Evolutionary conservation across 2,113 vertebrate genomes (phyloP), one percentile per base, ranked within the genome.

Genomic region (Beaufortia kweichowensis): DNA sequence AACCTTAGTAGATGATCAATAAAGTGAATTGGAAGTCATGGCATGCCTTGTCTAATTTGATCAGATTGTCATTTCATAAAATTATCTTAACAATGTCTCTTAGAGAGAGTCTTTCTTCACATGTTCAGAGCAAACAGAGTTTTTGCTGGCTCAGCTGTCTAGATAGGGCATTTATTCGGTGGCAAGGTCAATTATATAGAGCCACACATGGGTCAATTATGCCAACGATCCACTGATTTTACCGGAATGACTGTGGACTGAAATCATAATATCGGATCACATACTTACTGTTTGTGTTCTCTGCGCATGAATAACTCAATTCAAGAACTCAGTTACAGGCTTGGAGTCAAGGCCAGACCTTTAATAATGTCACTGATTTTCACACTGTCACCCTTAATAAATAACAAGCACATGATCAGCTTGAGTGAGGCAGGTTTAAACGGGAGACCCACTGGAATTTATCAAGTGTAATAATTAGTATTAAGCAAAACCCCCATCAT

Each of bases 121-220:
- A 14, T 28, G 55, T n/a, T 66, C 35, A 56, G 46, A 39, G 28
- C 33, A 66, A 26, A 57, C 17, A 41, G 41, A 46, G 17, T 59
- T 77, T 75, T 61, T 86, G 88, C 86, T 89, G 83, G 68, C 82
- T 90, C 87, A 87, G 87, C 89, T 84, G 21, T 29, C 41, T 9
- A 33, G 48, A 35, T 48, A 48, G 75, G 78, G 56, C 69, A 55
- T 70, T 84, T 85, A 83, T 80, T 88, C 66, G 82, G 68, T 68
- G 9, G 80, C 86, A 88, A 87, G 89, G 86, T 90, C 86, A 87
- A 81, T 87, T 82, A 80, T 79, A 2, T 19, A 63, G 67, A 53
- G 26, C 62, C 66, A 48, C 46, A 15, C 67, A 79, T 74, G 80
- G 86, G 84, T 88, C 88, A 88, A 80, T 89, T 81, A 84, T 80